Percentiles rank a stretch among this genome's conserved stretches.
Conservation (phyloP, 2,888 invertebrate genomes). For the Acleris literana region DNA sequence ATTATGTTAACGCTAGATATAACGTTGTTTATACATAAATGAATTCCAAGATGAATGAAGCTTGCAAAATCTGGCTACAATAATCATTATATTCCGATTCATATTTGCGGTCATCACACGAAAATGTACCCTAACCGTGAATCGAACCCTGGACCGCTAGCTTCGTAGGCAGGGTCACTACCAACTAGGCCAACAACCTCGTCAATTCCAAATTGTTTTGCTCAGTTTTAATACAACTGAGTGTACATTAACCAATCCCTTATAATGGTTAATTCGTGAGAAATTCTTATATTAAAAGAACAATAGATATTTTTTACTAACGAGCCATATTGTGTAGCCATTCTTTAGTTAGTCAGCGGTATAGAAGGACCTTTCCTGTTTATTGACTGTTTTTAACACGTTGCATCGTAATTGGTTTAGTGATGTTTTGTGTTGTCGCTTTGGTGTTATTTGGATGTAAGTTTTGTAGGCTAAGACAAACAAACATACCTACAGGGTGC, state of each 20-base stretch:
- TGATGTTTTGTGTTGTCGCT: conserved; percentile 9
- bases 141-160: no score
- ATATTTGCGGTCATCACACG: no score
- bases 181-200: no score
- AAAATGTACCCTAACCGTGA: no score
- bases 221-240: no score
- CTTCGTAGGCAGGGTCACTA: no score
- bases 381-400: background rate
- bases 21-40: no score
- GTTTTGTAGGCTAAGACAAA: background rate
- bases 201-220: no score
- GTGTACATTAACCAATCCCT: conserved; percentile 5
- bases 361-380: conserved; percentile 7
- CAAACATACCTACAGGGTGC: background rate
- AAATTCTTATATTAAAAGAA: conserved; percentile 8
- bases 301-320: conserved; percentile 26
- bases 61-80: no score
- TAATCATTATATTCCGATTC: no score
- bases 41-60: no score
- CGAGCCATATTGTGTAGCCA: conserved; percentile 8
- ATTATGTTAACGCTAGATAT: no score
- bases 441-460: conserved; percentile 14
- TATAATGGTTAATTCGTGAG: conserved; percentile 9
- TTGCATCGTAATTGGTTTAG: conserved; percentile 13
- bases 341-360: background rate